These are phyloP conservation scores for Leptobrachium ailaonicum DNA, from an alignment of 2,113 vertebrate species.

Conservation along the genomic window DNA sequence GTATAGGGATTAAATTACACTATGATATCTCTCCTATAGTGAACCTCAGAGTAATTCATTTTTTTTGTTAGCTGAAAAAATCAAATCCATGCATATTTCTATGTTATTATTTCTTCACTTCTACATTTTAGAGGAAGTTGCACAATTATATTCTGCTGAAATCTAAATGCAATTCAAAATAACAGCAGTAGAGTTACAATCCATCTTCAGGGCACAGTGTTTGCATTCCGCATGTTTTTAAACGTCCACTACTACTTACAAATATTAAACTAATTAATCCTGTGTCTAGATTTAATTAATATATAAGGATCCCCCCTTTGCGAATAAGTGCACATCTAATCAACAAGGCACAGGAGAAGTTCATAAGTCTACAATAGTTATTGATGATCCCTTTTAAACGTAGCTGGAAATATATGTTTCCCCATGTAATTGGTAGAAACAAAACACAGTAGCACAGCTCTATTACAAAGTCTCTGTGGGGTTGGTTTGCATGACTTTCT, in stretches of 20 bases:
- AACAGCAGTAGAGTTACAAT: neutral
- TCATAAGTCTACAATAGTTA: neutral
- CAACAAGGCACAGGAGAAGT: neutral
- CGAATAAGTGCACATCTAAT: neutral
- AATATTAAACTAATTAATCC: neutral
- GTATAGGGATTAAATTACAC: too few species aligned
- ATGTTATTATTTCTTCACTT: too few species aligned
- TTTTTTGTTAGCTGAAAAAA: too few species aligned
- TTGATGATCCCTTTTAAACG: neutral
- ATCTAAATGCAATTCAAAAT: neutral
- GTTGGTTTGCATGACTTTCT: neutral
- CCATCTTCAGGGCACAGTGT: neutral
- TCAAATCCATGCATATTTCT: too few species aligned
- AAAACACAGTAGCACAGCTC: neutral
- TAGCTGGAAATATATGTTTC: neutral
- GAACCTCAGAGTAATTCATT: too few species aligned
- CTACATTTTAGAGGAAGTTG: too few species aligned
- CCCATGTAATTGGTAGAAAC: neutral
- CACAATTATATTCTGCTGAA: neutral
- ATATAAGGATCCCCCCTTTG: neutral
- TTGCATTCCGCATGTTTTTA: neutral
- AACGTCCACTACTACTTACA: neutral
- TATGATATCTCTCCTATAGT: too few species aligned
- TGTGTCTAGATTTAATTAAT: neutral
- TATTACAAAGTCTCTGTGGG: slow-evolving; percentile 1